phyloP scores from a whole-genome alignment of 2,888 invertebrate species.

The Piscicola geometra region DNA sequence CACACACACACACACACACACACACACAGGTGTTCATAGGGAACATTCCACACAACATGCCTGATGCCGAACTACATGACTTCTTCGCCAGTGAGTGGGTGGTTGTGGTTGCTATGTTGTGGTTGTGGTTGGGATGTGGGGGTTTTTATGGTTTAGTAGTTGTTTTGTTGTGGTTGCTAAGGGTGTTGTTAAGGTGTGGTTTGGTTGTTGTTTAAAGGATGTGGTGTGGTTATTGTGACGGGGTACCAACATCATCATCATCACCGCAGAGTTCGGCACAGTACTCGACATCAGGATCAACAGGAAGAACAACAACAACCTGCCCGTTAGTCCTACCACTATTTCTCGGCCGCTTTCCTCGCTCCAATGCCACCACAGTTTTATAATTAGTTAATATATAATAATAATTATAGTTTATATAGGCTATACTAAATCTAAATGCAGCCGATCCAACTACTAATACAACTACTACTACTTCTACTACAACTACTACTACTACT shows the following conservation, averaged over 20 bases:
- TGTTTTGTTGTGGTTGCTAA: no score
- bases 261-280: constrained; percentile 65
- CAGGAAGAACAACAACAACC: constrained; percentile 61
- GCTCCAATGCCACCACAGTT: no score
- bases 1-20: constrained; percentile 61
- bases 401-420: no score
- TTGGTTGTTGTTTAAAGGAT: no score
- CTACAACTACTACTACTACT: constrained; percentile 40
- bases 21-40: constrained; percentile 72
- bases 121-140: background rate
- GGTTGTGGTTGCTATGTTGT: no score
- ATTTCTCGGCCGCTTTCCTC: no score
- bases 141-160: no score
- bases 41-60: constrained; percentile 81
- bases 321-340: constrained; percentile 39
- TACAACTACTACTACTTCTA: constrained; percentile 39
- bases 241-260: constrained; percentile 20
- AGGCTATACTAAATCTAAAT: no score
- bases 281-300: constrained; percentile 85
- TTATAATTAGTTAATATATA: no score
- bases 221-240: no score
- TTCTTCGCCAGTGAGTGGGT: constrained; percentile 53
- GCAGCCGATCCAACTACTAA: constrained; percentile 40
- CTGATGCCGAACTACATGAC: constrained; percentile 74
- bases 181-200: no score